Percentiles rank a stretch among this genome's conserved stretches.
Evolutionary conservation across 2,797 vertebrate species (phyloP).

Genomic region (Labeo calbasu): DNA sequence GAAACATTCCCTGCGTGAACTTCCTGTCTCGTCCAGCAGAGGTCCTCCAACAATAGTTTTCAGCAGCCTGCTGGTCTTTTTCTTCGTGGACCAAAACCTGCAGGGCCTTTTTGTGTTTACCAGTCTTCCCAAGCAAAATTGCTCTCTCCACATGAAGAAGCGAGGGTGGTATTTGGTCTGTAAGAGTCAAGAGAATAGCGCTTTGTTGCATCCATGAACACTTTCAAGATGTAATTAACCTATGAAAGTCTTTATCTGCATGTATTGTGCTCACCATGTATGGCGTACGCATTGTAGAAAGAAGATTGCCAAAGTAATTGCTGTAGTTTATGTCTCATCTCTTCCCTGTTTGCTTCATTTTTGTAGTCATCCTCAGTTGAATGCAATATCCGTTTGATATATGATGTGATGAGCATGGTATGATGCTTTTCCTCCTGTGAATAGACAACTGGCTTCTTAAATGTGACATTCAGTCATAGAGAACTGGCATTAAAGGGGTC

Average conservation of each 20-base stretch:
- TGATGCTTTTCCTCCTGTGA: slow-evolving; percentile 73
- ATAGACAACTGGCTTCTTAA: slow-evolving; percentile 41
- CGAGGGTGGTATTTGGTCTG: slow-evolving; percentile 70
- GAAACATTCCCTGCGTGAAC: slow-evolving; percentile 63
- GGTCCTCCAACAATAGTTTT: slow-evolving; percentile 72
- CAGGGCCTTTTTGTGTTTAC: slow-evolving; percentile 71
- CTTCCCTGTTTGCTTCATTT: background rate
- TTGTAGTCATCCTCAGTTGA: slow-evolving; percentile 14
- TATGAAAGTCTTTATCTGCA: background rate
- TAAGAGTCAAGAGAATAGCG: background rate
- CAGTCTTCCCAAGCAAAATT: slow-evolving; percentile 68
- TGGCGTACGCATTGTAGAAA: slow-evolving; percentile 63
- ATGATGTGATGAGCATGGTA: slow-evolving; percentile 70
- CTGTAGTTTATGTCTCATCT: slow-evolving; percentile 71
- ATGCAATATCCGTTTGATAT: slow-evolving; percentile 63
- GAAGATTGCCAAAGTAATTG: slow-evolving; percentile 72
- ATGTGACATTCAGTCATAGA: slow-evolving; percentile 15
- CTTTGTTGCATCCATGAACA: background rate
- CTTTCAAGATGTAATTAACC: background rate
- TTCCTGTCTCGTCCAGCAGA: slow-evolving; percentile 57
- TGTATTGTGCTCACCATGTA: slow-evolving; percentile 64
- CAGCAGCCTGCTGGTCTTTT: slow-evolving; percentile 66
- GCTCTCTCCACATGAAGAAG: slow-evolving; percentile 69
- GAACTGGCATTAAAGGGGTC: background rate
- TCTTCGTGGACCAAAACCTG: slow-evolving; percentile 68